Evolutionary conservation across 2,888 invertebrate species (phyloP).

Genomic region (Laothoe populi): DNA sequence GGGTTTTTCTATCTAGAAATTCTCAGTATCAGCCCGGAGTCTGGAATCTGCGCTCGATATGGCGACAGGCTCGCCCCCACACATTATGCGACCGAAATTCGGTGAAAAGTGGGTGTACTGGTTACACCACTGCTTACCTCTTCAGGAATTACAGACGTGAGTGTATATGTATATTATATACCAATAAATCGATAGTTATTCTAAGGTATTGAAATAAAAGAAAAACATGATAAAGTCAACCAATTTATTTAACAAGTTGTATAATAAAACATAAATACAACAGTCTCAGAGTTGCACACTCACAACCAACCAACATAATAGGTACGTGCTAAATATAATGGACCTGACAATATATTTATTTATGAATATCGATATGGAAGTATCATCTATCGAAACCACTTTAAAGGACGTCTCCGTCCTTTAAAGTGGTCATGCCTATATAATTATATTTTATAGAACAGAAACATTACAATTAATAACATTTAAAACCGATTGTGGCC

Average conservation of each 20-base stretch:
- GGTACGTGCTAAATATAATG: background rate
- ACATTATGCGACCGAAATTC: no score
- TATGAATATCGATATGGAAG: background rate
- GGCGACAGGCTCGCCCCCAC: no score
- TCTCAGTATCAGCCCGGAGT: no score
- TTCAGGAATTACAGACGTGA: no score
- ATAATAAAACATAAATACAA: slow-evolving; percentile 56
- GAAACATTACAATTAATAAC: background rate
- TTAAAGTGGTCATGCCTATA: background rate
- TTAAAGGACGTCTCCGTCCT: background rate
- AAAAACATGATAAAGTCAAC: slow-evolving; percentile 36
- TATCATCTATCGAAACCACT: slow-evolving; percentile 1
- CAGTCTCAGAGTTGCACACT: slow-evolving; percentile 65
- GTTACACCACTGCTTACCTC: no score
- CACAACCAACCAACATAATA: slow-evolving; percentile 54
- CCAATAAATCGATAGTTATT: background rate
- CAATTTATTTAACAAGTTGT: slow-evolving; percentile 65
- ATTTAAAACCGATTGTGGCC: no score
- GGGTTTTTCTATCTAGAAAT: no score
- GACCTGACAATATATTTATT: background rate
- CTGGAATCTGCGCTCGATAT: no score
- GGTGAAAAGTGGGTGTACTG: no score
- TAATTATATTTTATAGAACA: background rate
- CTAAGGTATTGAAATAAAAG: slow-evolving; percentile 27
- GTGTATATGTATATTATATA: no score